Evolutionary conservation across 2,113 vertebrate genomes (phyloP).

Genomic region (Lipotes vexillifer): DNA sequence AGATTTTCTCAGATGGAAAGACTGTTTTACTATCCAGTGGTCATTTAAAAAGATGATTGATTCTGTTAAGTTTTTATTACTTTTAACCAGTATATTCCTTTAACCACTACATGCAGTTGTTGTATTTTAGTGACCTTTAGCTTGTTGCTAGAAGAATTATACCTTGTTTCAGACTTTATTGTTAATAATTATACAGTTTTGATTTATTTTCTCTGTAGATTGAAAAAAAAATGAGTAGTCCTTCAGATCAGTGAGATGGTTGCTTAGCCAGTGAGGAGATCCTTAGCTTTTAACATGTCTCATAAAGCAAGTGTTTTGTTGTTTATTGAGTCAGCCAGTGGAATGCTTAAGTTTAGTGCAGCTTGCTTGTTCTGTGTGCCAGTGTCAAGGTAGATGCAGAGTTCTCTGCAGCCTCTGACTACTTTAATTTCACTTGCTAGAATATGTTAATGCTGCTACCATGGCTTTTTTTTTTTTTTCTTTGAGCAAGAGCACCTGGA

Average conservation of each 20-base stretch:
- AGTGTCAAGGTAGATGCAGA: too few relatives aligned
- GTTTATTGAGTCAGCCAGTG: too few relatives aligned
- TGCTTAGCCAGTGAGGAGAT: too few relatives aligned
- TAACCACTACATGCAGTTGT: not conserved
- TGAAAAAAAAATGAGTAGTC: not conserved
- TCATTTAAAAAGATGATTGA: not conserved
- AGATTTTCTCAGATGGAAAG: not conserved
- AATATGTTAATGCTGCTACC: too few relatives aligned
- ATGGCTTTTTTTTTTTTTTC: too few relatives aligned
- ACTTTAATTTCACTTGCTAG: too few relatives aligned
- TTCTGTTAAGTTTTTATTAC: not conserved
- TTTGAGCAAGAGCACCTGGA: too few relatives aligned
- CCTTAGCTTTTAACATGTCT: too few relatives aligned
- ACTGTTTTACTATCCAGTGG: not conserved
- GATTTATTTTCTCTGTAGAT: not conserved
- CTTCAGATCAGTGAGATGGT: not conserved
- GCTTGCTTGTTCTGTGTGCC: too few relatives aligned
- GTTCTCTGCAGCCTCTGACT: too few relatives aligned
- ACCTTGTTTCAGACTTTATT: not conserved
- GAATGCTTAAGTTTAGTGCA: too few relatives aligned
- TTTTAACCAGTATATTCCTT: not conserved
- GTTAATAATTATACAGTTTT: not conserved
- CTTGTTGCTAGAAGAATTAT: not conserved
- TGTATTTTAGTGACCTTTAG: not conserved
- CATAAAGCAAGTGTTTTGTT: too few relatives aligned